Base-by-base conservation (phyloP, 2,888 invertebrate species). In the Tetheella fluctuosa region DNA sequence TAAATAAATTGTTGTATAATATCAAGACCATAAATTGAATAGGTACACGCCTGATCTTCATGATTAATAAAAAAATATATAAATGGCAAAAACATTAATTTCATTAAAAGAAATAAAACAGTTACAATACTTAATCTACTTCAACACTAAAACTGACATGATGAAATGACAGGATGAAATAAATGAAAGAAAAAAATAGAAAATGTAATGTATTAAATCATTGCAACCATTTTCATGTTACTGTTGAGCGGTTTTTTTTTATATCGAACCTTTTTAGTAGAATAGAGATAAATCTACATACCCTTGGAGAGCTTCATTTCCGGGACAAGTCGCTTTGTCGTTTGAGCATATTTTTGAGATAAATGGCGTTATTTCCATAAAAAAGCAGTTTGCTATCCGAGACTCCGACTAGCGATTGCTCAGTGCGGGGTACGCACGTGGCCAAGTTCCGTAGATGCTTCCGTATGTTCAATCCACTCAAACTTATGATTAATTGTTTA, bases 291-390 rank as follows among this genome's bases (percentile, higher is more conserved):
- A 85, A 85, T 86, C 78, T 81, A 68, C 66, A 75, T 76, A 64
- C 73, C 69, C 73, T 76, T 80, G 71, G 80, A 88, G 87, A 83
- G 88, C 79, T 81, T 81, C 85, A 80, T 80, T 86, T 93, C 93
- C 93, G 85, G 89, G 73, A 93, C 93, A 93, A 92, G 91, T 85
- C 82, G 88, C 84, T 93, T 91, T 92, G 93, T 92, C 91, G 54
- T 30, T 54, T 74, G 81, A 76, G 79, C 81, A 87, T 86, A 88
- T 85, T 88, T 86, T 82, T 81, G 83, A 80, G 81, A 80, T 77
- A 83, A 86, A 87, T 86, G 81, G 79, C 73, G 69, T 60, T 63
- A 93, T 93, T 92, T 86, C 80, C 93, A 93, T 93, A 92, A 91
- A 91, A 89, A 78, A 74, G 88, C 86, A 81, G 83, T 93, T 91